phyloP scores from a whole-genome alignment of 2,797 vertebrate species.

The Sebastes kiyomatsui region DNA sequence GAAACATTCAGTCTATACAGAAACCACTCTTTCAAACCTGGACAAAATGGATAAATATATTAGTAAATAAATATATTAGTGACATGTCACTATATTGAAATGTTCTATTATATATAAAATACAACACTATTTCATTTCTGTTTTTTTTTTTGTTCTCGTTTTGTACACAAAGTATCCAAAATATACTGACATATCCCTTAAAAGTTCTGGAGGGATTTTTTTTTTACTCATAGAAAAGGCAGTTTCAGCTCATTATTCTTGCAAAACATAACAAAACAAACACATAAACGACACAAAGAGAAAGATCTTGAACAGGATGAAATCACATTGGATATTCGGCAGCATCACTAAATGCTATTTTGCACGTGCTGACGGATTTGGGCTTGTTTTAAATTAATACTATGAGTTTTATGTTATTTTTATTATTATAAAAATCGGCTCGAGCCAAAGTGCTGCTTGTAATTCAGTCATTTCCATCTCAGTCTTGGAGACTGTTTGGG shows the following conservation, averaged over 20 bases:
- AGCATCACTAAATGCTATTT: constrained; percentile 51
- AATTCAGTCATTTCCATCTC: constrained; percentile 79
- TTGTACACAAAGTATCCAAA: constrained; percentile 87
- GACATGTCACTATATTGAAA: constrained; percentile 96
- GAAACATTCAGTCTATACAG: constrained; percentile 82
- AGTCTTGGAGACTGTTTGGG: constrained; percentile 51
- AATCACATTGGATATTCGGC: constrained; percentile 61
- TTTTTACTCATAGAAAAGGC: constrained; percentile 79
- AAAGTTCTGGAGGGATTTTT: constrained; percentile 77
- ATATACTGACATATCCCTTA: constrained; percentile 86
- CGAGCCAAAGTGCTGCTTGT: constrained; percentile 79
- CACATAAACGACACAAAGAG: constrained; percentile 57
- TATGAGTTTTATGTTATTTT: constrained; percentile 35
- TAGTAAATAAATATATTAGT: constrained; percentile 99
- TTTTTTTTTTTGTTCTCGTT: constrained; percentile 80
- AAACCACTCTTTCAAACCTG: constrained; percentile 83
- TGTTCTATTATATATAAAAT: constrained; percentile 94
- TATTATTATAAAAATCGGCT: constrained; percentile 44
- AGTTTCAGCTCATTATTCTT: constrained; percentile 83
- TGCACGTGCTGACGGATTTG: constrained; percentile 61
- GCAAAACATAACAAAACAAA: constrained; percentile 68
- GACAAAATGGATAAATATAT: constrained; percentile 99
- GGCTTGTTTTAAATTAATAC: constrained; percentile 67
- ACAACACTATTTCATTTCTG: constrained; percentile 90
- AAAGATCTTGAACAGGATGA: constrained; percentile 68